Percentiles rank a stretch among this genome's conserved stretches.
Conservation (phyloP, 2,113 vertebrate species). For the Fregata magnificens region DNA sequence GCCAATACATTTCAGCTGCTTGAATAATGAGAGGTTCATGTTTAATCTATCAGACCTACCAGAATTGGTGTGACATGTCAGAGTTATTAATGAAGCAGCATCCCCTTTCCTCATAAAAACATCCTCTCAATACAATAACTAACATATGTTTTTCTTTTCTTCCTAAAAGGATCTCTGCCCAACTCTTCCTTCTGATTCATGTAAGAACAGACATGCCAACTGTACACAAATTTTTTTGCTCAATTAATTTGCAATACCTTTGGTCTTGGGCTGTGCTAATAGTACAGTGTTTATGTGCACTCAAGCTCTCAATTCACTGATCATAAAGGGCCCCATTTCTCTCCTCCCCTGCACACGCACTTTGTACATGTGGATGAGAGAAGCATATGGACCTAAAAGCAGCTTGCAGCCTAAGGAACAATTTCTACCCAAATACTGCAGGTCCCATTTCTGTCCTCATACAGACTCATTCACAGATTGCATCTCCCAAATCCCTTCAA, state of each 20-base stretch:
- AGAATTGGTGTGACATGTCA: constrained; percentile 67
- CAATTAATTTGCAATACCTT: constrained; percentile 56
- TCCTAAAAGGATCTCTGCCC: constrained; percentile 53
- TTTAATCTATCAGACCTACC: constrained; percentile 76
- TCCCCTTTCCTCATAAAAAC: constrained; percentile 70
- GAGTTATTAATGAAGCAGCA: constrained; percentile 72
- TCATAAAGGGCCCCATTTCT: neutral
- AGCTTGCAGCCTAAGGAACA: neutral
- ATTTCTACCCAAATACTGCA: neutral
- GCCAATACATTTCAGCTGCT: constrained; percentile 60
- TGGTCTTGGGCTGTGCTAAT: neutral
- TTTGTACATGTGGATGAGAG: neutral
- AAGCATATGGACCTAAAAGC: neutral
- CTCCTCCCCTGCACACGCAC: neutral
- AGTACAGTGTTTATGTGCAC: neutral
- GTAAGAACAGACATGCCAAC: constrained; percentile 48
- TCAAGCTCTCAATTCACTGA: neutral
- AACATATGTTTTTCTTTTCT: constrained; percentile 70
- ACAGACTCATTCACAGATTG: neutral
- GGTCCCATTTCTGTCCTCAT: neutral
- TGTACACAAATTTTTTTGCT: neutral
- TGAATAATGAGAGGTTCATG: constrained; percentile 74
- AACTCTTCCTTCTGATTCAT: constrained; percentile 50
- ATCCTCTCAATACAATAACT: constrained; percentile 72
- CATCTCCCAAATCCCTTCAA: neutral